phyloP scores from a whole-genome alignment of 2,888 invertebrate genomes.

The Limnephilus lunatus region DNA sequence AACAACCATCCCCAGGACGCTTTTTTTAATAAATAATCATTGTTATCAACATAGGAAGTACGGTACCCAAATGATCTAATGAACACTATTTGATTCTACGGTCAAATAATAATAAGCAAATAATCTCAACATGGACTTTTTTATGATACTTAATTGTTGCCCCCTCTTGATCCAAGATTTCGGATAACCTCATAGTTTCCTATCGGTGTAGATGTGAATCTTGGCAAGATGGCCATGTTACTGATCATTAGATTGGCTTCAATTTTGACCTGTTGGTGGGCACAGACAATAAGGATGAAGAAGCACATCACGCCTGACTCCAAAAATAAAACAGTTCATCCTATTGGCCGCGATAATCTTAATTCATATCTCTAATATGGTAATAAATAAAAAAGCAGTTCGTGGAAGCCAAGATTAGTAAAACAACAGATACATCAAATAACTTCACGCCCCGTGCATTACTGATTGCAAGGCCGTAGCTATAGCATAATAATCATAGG shows the following conservation, averaged over 20 bases:
- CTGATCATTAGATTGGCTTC: background rate
- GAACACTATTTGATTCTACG: background rate
- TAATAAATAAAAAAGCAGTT: background rate
- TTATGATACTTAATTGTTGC: background rate
- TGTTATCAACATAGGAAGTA: background rate
- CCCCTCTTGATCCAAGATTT: too few relatives aligned
- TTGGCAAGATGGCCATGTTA: too few relatives aligned
- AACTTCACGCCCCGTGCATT: background rate
- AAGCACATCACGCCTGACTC: background rate
- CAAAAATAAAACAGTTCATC: background rate
- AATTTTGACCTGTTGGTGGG: background rate
- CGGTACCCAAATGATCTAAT: background rate
- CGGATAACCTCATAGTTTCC: background rate
- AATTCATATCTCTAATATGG: background rate
- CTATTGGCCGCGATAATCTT: background rate
- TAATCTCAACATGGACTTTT: background rate
- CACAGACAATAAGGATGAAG: background rate
- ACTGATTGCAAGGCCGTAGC: background rate
- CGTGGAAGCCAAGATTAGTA: background rate
- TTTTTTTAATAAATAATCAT: background rate
- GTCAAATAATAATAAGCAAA: background rate
- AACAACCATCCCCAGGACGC: background rate
- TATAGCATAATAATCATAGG: too few relatives aligned
- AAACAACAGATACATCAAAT: background rate
- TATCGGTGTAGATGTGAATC: background rate